Evolutionary conservation across 2,797 vertebrate genomes (phyloP).

Genomic region (Emydoidea blandingii): DNA sequence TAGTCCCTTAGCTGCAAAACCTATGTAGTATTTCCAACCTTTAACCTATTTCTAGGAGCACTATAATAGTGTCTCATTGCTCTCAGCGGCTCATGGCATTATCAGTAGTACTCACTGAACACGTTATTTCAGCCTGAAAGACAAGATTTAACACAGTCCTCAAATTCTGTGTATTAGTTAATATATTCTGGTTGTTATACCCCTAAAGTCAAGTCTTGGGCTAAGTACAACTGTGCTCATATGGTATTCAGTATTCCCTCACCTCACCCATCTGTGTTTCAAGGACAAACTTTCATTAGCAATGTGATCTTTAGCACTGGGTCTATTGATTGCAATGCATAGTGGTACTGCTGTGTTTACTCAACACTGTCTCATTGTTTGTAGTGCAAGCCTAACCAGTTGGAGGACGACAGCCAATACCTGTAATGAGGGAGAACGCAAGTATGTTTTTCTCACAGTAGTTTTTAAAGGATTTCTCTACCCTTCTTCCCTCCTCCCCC

Average conservation of each 20-base stretch:
- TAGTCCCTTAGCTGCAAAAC: neutral
- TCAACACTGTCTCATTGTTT: slow-evolving; percentile 78
- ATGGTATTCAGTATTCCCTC: slow-evolving; percentile 16
- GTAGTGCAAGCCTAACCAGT: slow-evolving; percentile 72
- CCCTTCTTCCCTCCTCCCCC: neutral
- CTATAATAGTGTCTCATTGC: slow-evolving; percentile 29
- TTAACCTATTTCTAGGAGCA: slow-evolving; percentile 56
- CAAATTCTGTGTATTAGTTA: slow-evolving; percentile 42
- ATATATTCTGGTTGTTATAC: neutral
- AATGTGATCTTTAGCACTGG: slow-evolving; percentile 86
- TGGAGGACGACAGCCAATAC: slow-evolving; percentile 24
- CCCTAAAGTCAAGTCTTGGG: slow-evolving; percentile 12
- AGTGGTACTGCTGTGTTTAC: slow-evolving; percentile 68
- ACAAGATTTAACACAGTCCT: slow-evolving; percentile 41
- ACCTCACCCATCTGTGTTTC: slow-evolving; percentile 45
- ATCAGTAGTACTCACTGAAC: slow-evolving; percentile 33
- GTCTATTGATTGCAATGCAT: slow-evolving; percentile 77
- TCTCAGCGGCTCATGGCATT: neutral
- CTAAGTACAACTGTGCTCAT: neutral
- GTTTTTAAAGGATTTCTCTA: neutral
- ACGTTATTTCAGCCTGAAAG: slow-evolving; percentile 39
- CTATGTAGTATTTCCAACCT: slow-evolving; percentile 16
- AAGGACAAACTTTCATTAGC: slow-evolving; percentile 76
- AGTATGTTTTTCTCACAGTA: neutral
- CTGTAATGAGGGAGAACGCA: neutral